Evolutionary conservation across 1,140 invertebrate genomes (phyloP).

Genomic region (Bradynema listronoti): DNA sequence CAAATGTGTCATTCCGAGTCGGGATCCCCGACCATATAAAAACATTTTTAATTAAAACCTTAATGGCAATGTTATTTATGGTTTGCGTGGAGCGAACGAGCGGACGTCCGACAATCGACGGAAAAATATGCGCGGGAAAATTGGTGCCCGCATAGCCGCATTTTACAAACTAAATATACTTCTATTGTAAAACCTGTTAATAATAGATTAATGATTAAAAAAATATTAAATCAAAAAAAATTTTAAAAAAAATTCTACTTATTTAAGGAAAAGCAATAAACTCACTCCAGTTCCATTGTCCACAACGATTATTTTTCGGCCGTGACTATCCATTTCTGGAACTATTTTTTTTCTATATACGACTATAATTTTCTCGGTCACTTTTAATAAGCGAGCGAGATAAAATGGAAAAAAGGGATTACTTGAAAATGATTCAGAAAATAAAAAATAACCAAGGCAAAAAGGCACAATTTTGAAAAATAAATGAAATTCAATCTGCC

Average conservation of each 20-base stretch:
- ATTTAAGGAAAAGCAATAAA: conserved; percentile 21
- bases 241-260: neutral
- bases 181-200: too few relatives aligned
- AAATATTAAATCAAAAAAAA: neutral
- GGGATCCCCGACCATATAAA: too few relatives aligned
- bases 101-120: conserved; percentile 93
- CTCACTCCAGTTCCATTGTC: conserved; percentile 56
- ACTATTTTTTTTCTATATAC: too few relatives aligned
- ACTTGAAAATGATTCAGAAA: conserved; percentile 28
- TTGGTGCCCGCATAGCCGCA: conserved; percentile 98
- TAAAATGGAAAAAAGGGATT: conserved; percentile 43
- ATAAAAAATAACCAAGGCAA: neutral
- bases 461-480: neutral
- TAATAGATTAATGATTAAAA: too few relatives aligned
- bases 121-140: conserved; percentile 96
- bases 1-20: too few relatives aligned
- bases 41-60: conserved; percentile 73
- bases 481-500: conserved; percentile 1
- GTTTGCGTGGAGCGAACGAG: conserved; percentile 93
- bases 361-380: neutral
- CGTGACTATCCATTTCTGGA: too few relatives aligned
- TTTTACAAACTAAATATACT: conserved; percentile 92
- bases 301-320: conserved; percentile 55
- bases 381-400: neutral
- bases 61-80: conserved; percentile 96